Percentiles rank a stretch among this genome's conserved stretches.
phyloP scores from a whole-genome alignment of 2,113 vertebrate species.

The Chaetorhynchus papuensis region DNA sequence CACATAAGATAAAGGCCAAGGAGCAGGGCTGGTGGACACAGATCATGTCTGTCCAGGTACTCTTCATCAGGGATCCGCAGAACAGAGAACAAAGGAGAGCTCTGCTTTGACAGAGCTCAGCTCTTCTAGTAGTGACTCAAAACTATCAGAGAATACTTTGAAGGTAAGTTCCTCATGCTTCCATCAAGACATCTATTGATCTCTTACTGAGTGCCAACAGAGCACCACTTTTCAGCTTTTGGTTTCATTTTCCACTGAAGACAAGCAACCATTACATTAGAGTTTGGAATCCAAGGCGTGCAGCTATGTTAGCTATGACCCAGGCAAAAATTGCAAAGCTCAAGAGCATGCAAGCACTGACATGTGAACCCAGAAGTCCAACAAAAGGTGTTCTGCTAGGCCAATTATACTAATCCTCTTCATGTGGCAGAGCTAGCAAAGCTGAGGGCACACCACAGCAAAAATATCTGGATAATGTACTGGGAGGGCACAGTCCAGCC shows the following conservation, averaged over 20 bases:
- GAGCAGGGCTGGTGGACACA: not conserved
- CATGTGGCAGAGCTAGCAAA: not conserved
- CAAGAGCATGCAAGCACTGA: not conserved
- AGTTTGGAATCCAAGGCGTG: not conserved
- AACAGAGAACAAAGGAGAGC: not conserved
- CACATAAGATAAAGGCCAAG: not conserved
- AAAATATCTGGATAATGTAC: not conserved
- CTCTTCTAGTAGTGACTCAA: not conserved
- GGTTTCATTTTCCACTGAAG: not conserved
- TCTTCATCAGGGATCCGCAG: not conserved
- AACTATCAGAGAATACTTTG: not conserved
- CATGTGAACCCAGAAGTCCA: not conserved
- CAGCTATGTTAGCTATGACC: not conserved
- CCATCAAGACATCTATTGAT: not conserved
- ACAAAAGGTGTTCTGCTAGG: not conserved
- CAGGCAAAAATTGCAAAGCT: not conserved
- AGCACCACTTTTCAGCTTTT: not conserved
- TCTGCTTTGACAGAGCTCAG: not conserved
- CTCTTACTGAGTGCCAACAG: not conserved
- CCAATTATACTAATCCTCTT: not conserved
- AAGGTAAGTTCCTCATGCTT: not conserved
- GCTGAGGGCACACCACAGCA: rapidly evolving
- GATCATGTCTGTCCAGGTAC: not conserved
- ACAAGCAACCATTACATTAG: not conserved
- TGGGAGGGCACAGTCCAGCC: not conserved